Evolutionary conservation across 1,140 invertebrate species (phyloP).

Genomic region (Neotoxoptera formosana): DNA sequence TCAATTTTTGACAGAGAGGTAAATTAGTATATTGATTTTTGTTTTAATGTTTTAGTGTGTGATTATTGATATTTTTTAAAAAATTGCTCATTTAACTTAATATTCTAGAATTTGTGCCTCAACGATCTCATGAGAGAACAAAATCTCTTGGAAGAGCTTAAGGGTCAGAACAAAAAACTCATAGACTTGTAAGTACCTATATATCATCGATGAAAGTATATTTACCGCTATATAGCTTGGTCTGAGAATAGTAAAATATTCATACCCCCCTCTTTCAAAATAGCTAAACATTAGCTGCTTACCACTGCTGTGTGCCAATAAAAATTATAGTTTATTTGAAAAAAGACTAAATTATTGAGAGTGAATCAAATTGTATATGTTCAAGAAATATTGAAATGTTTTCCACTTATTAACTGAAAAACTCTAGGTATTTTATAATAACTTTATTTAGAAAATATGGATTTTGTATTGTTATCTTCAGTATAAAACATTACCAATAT

Average conservation of each 20-base stretch:
- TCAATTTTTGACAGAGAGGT: slow-evolving; percentile 54
- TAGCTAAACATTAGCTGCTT: no score
- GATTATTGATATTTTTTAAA: neutral
- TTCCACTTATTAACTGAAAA: no score
- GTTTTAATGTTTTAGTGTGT: neutral
- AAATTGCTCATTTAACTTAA: slow-evolving; percentile 37
- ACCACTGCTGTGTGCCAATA: neutral
- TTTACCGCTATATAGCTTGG: no score
- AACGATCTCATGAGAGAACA: slow-evolving; percentile 91
- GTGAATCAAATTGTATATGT: neutral
- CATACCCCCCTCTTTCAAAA: no score
- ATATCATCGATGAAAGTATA: no score
- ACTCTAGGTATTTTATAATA: neutral
- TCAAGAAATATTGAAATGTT: no score
- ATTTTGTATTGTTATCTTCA: neutral
- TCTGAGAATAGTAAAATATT: no score
- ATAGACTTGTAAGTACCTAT: slow-evolving; percentile 85
- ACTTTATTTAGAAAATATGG: neutral
- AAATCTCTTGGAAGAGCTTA: slow-evolving; percentile 95
- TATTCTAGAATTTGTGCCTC: slow-evolving; percentile 85
- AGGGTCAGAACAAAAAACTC: slow-evolving; percentile 88
- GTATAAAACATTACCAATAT: neutral
- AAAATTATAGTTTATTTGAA: neutral
- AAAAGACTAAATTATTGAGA: neutral
- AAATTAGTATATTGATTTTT: neutral